phyloP scores from a whole-genome alignment of 2,797 vertebrate genomes.

The Enteromius viviparus region DNA sequence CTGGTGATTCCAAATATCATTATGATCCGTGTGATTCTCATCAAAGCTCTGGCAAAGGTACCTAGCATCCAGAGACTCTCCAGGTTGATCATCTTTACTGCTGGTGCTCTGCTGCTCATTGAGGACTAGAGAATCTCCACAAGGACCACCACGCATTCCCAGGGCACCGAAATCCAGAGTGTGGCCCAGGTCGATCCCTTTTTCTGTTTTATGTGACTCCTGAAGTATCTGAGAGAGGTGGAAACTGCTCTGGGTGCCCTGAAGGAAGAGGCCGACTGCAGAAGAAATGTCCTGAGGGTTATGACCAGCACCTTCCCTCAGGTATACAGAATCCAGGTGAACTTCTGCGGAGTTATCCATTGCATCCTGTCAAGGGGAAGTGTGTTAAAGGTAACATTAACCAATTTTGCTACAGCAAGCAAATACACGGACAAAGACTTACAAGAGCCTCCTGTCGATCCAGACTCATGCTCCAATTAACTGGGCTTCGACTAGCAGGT shows the following conservation, averaged over 20 bases:
- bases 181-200: conserved; percentile 38
- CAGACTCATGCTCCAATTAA: conserved; percentile 69
- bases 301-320: conserved; percentile 63
- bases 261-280: conserved; percentile 58
- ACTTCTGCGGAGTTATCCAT: conserved; percentile 71
- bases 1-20: conserved; percentile 71
- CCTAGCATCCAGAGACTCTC: conserved; percentile 75
- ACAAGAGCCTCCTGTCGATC: conserved; percentile 75
- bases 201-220: conserved; percentile 57
- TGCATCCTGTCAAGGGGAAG: conserved; percentile 68
- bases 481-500: conserved; percentile 55
- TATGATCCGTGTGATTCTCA: conserved; percentile 69
- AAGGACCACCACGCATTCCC: conserved; percentile 68
- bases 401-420: neutral
- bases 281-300: conserved; percentile 62
- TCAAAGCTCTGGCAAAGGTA: conserved; percentile 81
- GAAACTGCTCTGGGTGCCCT: conserved; percentile 66
- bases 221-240: conserved; percentile 70
- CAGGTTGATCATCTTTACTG: conserved; percentile 65
- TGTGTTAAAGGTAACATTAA: neutral
- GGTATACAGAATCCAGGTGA: conserved; percentile 69
- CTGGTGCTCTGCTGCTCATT: conserved; percentile 54
- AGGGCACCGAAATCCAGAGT: conserved; percentile 62
- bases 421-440: conserved; percentile 39
- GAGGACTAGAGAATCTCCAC: conserved; percentile 60